Base-by-base conservation (phyloP, 2,888 invertebrate species). In the Scrobipalpa costella region DNA sequence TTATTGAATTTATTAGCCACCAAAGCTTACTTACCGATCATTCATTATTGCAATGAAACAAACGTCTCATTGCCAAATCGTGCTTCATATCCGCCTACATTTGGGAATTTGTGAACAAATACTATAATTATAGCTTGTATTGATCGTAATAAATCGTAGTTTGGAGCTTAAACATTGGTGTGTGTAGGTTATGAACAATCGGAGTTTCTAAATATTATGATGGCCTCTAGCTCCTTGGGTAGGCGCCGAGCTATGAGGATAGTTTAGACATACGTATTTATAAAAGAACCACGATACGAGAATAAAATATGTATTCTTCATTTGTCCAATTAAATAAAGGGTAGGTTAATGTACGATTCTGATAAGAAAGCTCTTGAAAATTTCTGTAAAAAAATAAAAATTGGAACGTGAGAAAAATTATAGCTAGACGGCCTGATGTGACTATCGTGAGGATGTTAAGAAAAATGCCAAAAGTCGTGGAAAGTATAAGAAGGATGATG, bases 41-140 rank as follows among this genome's bases (percentile, higher is more conserved):
- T 58, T 60, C 40, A 15, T 13, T 44, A 38, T 60, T n/a, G 49
- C 52, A 38, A 50, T 38, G 0, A 50, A 44, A 63, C 63, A 66
- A 68, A 66, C 67, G 64, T 67, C 64, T 66, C 63, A 71, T 71
- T 71, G 64, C 71, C 57, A 66, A 73, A 74, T 73, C 75, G 75
- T 73, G 74, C 74, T 65, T 74, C 67, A 64, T 73, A 77, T 74
- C 71, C 73, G 70, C 71, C 74, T 69, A 74, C 74, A 73, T 73
- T 73, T n/a, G 11, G 17, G 7, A 27, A 36, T 13, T 34, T 15
- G n/a, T 13, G 73, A 75, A 71, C 76, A 81, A 69, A 75, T 73
- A 67, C 66, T 69, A 68, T 80, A 81, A 82, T 83, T 80, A 80
- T 68, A 69, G 63, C 66, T 64, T 68, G 65, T 70, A 75, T 73